Conservation (phyloP, 92 coral and sea anemone genomes). For the Palythoa heliodiscus region DNA sequence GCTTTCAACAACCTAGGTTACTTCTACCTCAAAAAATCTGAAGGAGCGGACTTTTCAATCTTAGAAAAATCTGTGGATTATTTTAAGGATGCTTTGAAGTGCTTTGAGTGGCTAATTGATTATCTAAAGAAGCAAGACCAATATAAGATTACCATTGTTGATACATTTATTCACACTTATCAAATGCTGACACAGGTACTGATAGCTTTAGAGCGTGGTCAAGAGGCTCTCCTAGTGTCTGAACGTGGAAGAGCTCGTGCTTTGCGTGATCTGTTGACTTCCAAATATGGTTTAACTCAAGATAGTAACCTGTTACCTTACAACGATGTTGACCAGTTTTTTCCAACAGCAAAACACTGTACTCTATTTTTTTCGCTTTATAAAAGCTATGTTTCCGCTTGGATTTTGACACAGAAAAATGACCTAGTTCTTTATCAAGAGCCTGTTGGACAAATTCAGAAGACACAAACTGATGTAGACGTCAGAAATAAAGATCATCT, state of each 20-base stretch:
- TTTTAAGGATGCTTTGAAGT: conserved; percentile 30
- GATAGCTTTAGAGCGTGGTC: not conserved
- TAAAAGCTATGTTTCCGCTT: not conserved
- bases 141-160: conserved; percentile 44
- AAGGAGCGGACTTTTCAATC: not conserved
- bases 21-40: not conserved
- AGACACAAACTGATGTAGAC: not conserved
- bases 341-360: not conserved
- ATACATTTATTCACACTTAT: conserved; percentile 38
- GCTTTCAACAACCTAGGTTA: conserved; percentile 13
- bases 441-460: no score
- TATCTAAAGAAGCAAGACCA: conserved; percentile 24
- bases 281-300: not conserved
- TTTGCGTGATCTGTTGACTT: conserved; percentile 2
- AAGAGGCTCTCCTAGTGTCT: conserved; percentile 15
- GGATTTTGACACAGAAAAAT: not conserved
- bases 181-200: conserved; percentile 23
- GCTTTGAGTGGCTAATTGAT: conserved; percentile 42
- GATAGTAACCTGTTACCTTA: not conserved
- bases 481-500: not conserved
- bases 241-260: conserved; percentile 27
- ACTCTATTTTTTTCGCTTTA: not conserved
- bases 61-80: not conserved
- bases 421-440: not conserved
- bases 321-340: not conserved